Conservation (phyloP, 1,140 invertebrate genomes). For the Caenorhabditis latens region DNA sequence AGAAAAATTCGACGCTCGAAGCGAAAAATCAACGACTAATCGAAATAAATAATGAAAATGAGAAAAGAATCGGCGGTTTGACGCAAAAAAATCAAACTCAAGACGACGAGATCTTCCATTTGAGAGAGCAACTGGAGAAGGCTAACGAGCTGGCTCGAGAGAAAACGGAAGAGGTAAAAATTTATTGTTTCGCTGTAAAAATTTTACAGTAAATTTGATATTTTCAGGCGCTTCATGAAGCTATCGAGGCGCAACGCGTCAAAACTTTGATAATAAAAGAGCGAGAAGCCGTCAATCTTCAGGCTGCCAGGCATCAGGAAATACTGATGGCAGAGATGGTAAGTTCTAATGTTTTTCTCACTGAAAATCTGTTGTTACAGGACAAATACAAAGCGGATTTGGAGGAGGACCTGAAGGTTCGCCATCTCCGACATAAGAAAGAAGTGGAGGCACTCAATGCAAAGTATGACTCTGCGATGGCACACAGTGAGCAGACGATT, state of each 20-base stretch:
- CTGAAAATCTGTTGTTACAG: not conserved
- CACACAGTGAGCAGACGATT: not conserved
- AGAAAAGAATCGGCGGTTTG: not conserved
- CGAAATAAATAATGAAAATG: not conserved
- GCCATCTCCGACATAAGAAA: not conserved
- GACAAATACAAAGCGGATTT: not conserved
- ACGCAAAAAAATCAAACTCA: not conserved
- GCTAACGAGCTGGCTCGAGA: not conserved
- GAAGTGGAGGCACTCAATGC: conserved; percentile 11
- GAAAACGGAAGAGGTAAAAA: not conserved
- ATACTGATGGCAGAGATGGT: not conserved
- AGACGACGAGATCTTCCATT: conserved; percentile 8
- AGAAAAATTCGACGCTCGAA: not conserved
- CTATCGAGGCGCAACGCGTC: not conserved
- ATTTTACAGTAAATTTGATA: no score
- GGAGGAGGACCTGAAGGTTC: not conserved
- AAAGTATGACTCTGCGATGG: not conserved
- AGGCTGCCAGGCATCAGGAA: not conserved
- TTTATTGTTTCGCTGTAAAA: no score
- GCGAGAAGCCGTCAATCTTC: not conserved
- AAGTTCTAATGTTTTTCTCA: not conserved
- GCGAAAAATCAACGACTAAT: not conserved
- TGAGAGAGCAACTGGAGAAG: conserved; percentile 9
- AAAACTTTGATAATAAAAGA: conserved; percentile 3
- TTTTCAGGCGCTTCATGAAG: conserved; percentile 6